Conservation (phyloP, 2,888 invertebrate genomes). For the Teleiodes luculella region DNA sequence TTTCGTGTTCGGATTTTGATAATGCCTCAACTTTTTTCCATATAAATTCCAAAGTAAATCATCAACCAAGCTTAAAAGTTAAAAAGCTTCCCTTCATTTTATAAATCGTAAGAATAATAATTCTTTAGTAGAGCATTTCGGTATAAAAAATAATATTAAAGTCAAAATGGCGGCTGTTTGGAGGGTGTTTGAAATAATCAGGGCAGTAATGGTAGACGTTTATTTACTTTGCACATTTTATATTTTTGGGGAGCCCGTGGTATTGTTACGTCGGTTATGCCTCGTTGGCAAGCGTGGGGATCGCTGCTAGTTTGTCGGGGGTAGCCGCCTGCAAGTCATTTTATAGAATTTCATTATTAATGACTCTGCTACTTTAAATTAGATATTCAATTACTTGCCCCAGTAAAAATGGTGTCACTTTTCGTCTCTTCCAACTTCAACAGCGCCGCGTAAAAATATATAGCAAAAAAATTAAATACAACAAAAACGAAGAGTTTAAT, state of each 20-base stretch:
- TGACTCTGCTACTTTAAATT: conserved; percentile 11
- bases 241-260: conserved; percentile 58
- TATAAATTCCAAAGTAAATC: too few relatives aligned
- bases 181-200: conserved; percentile 66
- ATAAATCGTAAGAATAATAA: neutral
- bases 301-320: conserved; percentile 40
- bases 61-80: too few relatives aligned
- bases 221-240: conserved; percentile 76
- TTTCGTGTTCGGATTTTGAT: too few relatives aligned
- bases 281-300: conserved; percentile 61
- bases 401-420: neutral
- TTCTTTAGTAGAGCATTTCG: conserved; percentile 16
- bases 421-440: neutral
- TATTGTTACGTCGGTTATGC: conserved; percentile 66
- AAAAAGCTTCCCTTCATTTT: too few relatives aligned
- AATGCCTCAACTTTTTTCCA: too few relatives aligned
- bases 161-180: conserved; percentile 63
- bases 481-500: neutral
- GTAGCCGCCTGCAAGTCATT: conserved; percentile 29
- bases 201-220: conserved; percentile 70
- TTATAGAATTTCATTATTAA: neutral
- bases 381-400: neutral
- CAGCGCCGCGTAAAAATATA: neutral
- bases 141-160: conserved; percentile 38
- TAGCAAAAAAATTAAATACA: neutral